Evolutionary conservation across 2,797 vertebrate genomes (phyloP).

Genomic region (Diplodus puntazzo): DNA sequence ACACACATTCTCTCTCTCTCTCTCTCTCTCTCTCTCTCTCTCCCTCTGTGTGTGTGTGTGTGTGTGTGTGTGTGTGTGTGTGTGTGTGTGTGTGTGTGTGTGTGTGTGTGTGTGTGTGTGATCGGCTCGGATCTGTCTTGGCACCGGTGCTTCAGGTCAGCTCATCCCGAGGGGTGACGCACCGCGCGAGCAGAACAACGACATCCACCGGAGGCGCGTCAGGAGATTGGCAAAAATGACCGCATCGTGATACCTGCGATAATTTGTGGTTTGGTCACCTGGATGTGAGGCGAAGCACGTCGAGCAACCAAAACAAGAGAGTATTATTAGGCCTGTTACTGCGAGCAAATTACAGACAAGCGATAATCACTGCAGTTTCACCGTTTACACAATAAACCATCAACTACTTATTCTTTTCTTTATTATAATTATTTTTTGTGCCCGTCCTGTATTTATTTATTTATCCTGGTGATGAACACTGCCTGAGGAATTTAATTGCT

Average conservation of each 20-base stretch:
- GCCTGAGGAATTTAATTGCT: not conserved
- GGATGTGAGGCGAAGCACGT: not conserved
- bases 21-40: too few relatives aligned
- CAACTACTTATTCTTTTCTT: not conserved
- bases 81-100: too few relatives aligned
- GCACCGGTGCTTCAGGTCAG: constrained; percentile 84
- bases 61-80: too few relatives aligned
- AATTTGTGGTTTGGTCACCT: not conserved
- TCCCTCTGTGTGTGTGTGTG: too few relatives aligned
- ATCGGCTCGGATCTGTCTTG: constrained; percentile 76
- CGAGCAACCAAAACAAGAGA: not conserved
- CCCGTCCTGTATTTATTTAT: not conserved
- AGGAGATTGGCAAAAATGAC: constrained; percentile 24
- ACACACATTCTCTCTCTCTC: too few relatives aligned
- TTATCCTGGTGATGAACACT: not conserved
- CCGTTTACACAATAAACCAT: not conserved
- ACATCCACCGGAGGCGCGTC: constrained; percentile 90
- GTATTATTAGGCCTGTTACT: not conserved
- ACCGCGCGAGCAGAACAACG: constrained; percentile 85
- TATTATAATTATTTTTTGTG: too few relatives aligned
- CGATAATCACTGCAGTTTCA: not conserved
- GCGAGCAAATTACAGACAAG: not conserved
- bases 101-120: too few relatives aligned
- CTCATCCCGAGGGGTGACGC: constrained; percentile 86
- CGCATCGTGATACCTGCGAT: not conserved